phyloP scores from a whole-genome alignment of 92 coral and sea anemone genomes.

The Galaxea fascicularis region DNA sequence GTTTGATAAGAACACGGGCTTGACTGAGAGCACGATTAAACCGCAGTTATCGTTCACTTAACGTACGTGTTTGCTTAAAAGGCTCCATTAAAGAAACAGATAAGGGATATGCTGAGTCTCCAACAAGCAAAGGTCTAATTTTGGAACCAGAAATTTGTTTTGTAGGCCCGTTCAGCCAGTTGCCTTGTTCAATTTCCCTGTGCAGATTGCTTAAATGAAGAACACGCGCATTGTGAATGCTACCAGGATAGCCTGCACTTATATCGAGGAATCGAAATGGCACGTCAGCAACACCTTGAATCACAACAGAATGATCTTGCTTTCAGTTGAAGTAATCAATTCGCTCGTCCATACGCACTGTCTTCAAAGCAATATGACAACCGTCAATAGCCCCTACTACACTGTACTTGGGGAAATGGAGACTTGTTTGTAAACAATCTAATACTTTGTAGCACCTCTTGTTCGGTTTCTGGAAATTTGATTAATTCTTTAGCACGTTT shows the following conservation, averaged over 20 bases:
- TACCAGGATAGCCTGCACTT: slow-evolving; percentile 63
- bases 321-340: slow-evolving; percentile 61
- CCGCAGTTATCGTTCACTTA: slow-evolving; percentile 55
- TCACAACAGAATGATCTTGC: slow-evolving; percentile 60
- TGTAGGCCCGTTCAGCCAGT: slow-evolving; percentile 56
- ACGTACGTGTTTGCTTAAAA: slow-evolving; percentile 58
- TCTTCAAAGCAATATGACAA: slow-evolving; percentile 51
- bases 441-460: slow-evolving; percentile 55
- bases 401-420: slow-evolving; percentile 40
- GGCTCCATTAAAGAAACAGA: slow-evolving; percentile 59
- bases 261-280: slow-evolving; percentile 54
- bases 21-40: slow-evolving; percentile 59
- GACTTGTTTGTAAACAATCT: slow-evolving; percentile 49
- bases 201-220: slow-evolving; percentile 52
- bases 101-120: slow-evolving; percentile 26
- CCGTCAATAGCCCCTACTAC: slow-evolving; percentile 37
- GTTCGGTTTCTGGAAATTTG: slow-evolving; percentile 57
- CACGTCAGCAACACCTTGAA: slow-evolving; percentile 57
- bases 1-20: slow-evolving; percentile 55
- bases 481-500: slow-evolving; percentile 19
- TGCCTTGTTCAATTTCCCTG: slow-evolving; percentile 56
- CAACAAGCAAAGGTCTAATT: slow-evolving; percentile 48
- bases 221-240: slow-evolving; percentile 62
- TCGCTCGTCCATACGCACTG: slow-evolving; percentile 49
- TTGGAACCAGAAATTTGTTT: slow-evolving; percentile 39